phyloP scores from a whole-genome alignment of 2,113 vertebrate species.

The Ageneiosus marmoratus region DNA sequence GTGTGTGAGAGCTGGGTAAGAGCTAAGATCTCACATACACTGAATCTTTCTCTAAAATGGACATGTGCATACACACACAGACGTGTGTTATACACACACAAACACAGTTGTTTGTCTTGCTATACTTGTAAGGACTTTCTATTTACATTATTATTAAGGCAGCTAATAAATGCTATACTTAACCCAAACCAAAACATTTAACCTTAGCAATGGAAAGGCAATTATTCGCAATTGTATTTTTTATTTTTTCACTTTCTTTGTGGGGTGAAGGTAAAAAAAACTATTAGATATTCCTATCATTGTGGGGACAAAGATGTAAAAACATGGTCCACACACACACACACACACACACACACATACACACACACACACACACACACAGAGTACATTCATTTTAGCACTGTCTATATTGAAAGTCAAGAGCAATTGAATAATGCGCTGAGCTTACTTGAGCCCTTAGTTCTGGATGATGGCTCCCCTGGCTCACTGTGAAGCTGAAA shows the following conservation, averaged over 20 bases:
- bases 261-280: too few relatives aligned
- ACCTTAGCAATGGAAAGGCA: too few relatives aligned
- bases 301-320: too few relatives aligned
- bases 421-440: slow-evolving; percentile 20
- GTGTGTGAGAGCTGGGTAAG: slow-evolving; percentile 16
- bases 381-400: slow-evolving; percentile 5
- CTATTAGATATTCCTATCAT: too few relatives aligned
- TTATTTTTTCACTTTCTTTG: too few relatives aligned
- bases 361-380: slow-evolving; percentile 22
- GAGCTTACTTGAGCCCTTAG: slow-evolving; percentile 15
- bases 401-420: slow-evolving; percentile 31
- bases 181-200: too few relatives aligned
- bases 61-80: slow-evolving; percentile 42
- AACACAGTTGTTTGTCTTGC: too few relatives aligned
- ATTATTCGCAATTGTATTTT: too few relatives aligned
- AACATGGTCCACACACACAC: slow-evolving; percentile 1
- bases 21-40: slow-evolving; percentile 27
- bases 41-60: slow-evolving; percentile 40
- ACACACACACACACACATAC: slow-evolving; percentile 12
- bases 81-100: slow-evolving; percentile 23
- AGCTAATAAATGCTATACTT: too few relatives aligned
- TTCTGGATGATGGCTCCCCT: slow-evolving; percentile 9
- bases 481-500: slow-evolving; percentile 25
- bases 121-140: too few relatives aligned
- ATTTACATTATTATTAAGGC: too few relatives aligned